A percentile compares a stretch with the other conserved stretches of the same genome.
Evolutionary conservation across 1,140 invertebrate genomes (phyloP).

Genomic region (Bombyx mandarina): DNA sequence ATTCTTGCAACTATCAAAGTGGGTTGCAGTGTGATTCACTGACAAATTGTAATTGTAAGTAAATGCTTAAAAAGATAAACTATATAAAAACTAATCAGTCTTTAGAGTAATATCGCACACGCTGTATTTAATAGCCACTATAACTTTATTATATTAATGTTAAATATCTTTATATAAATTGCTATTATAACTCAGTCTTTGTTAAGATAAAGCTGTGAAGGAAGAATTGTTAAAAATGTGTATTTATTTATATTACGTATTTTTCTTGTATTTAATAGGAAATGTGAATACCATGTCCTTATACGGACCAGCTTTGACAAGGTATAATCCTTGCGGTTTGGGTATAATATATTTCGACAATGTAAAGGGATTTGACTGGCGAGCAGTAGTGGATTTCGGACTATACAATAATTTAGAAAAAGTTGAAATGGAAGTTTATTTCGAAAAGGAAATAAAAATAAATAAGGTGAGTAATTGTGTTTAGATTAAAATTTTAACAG

Average conservation of each 20-base stretch:
- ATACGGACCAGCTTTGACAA: conserved; percentile 37
- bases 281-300: conserved; percentile 34
- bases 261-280: neutral
- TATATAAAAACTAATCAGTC: no score
- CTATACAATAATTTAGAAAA: conserved; percentile 28
- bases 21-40: no score
- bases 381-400: conserved; percentile 34
- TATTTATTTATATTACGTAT: conserved; percentile 2
- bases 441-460: conserved; percentile 37
- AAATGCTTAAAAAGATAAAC: no score
- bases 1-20: no score
- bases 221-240: neutral
- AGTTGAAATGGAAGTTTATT: conserved; percentile 35
- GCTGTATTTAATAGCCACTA: no score
- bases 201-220: no score
- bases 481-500: conserved; percentile 4
- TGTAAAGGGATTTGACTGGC: conserved; percentile 36
- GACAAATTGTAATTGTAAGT: no score
- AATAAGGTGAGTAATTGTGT: conserved; percentile 32
- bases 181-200: no score
- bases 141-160: no score
- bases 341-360: conserved; percentile 50
- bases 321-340: conserved; percentile 50
- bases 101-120: no score
- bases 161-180: no score